Base-by-base conservation (phyloP, 2,888 invertebrate genomes). In the Platypus cylindrus region DNA sequence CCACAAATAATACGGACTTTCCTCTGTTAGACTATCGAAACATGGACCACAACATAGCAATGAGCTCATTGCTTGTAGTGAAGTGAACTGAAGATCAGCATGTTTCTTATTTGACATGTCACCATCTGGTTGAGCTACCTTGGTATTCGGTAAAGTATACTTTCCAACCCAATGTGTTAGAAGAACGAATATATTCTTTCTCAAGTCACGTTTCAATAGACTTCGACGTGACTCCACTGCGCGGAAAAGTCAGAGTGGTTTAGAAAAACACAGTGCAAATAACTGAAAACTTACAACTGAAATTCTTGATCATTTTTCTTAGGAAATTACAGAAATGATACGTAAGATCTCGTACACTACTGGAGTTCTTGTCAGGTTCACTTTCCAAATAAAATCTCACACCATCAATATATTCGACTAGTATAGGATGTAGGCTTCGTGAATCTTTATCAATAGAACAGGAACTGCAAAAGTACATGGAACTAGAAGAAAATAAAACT, bases 401-500 rank as follows among this genome's bases (percentile, higher is more conserved):
- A 0, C 94, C 93, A 49, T 97, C 95, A 50, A 98, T 78, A 56
- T 94, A 95, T 55, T 98, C 97, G 3, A 90, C 78, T 52, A 97
- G 78, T 2, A 83, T 77, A 1, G 85, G 76, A 62, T 86, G 87
- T 30, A 95, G 66, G 7, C 47, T 36, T 47, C 86, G 86, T 0
- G 82, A 78, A 49, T 82, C 79, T 38, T 78, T 70, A 53, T 94
- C 93, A 46, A 91, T 56, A 2, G 90, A 81, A 48, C 82, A 84
- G 2, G 82, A 69, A 53, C 87, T 89, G 54, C 15, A 39, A 24
- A 26, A 20, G 20, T 27, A 31, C 9, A 15, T 14, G 15, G 4
- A 27, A 27, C 8, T 27, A 11, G 8, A 5, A 25, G 12, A 5
- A 25, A 11, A 20, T 20, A 5, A 20, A 20, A 20, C 7, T 29